These are phyloP conservation scores for Ptilodon capucinus DNA, from an alignment of 2,888 invertebrate genomes.

Conservation along the genomic window DNA sequence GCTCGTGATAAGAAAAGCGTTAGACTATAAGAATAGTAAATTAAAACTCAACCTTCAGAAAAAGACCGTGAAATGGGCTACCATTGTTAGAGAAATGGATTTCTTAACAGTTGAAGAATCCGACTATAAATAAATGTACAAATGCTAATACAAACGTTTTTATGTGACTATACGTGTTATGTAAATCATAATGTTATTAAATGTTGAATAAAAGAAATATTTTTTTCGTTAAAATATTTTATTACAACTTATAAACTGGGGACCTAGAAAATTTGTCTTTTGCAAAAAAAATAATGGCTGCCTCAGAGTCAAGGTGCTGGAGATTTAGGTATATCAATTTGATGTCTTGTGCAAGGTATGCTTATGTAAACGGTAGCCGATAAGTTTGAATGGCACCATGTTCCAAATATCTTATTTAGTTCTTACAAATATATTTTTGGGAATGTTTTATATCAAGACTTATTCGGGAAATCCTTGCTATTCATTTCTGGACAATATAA, in stretches of 20 bases:
- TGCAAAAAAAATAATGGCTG: too few species aligned
- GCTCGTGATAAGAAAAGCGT: conserved; percentile 84
- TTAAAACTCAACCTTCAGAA: conserved; percentile 83
- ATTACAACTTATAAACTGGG: not conserved
- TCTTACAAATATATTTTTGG: too few species aligned
- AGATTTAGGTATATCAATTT: too few species aligned
- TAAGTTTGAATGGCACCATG: not conserved
- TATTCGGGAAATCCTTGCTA: conserved; percentile 44
- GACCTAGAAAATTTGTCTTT: too few species aligned
- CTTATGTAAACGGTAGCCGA: too few species aligned
- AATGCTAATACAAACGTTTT: not conserved
- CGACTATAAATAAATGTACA: conserved; percentile 22
- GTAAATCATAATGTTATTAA: not conserved
- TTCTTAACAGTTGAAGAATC: conserved; percentile 53
- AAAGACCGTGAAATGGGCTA: conserved; percentile 68
- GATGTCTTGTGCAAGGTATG: too few species aligned
- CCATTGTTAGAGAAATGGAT: conserved; percentile 57
- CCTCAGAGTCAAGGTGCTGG: not conserved
- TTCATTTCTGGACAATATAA: conserved; percentile 52
- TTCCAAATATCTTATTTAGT: too few species aligned
- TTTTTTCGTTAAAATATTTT: not conserved
- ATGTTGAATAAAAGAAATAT: not conserved
- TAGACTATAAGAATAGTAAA: conserved; percentile 83
- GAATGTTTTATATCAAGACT: conserved; percentile 24
- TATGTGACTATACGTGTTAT: not conserved